Percentiles rank a stretch among this genome's conserved stretches.
These are phyloP conservation scores for Holacanthus passer DNA, from an alignment of 2,113 vertebrate species.

Conservation along the genomic window DNA sequence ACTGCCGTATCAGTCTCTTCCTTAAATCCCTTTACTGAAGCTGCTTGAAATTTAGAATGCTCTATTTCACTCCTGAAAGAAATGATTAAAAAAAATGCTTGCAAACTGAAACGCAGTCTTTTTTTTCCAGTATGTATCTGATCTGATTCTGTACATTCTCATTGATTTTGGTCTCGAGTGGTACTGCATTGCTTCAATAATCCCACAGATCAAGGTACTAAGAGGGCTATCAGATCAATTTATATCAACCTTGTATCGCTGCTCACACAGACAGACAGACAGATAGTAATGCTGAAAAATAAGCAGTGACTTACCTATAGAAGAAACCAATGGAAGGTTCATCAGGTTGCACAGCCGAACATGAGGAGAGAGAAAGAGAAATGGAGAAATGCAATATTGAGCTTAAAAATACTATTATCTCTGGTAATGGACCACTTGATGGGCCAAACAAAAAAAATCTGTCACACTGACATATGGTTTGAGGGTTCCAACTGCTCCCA, in stretches of 20 bases:
- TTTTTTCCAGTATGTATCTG: background rate
- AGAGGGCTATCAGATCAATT: background rate
- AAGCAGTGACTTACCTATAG: constrained; percentile 56
- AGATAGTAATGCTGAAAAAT: background rate
- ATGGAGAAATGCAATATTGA: background rate
- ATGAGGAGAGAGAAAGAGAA: constrained; percentile 26
- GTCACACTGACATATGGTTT: constrained; percentile 1
- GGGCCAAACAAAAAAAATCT: background rate
- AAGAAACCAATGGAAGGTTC: constrained; percentile 7
- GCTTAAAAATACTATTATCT: background rate
- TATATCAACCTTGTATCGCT: background rate
- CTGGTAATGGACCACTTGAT: background rate
- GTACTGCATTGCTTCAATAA: background rate
- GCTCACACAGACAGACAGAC: background rate
- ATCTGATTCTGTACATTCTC: background rate
- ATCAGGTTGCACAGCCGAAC: constrained; percentile 20
- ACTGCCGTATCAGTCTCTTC: background rate
- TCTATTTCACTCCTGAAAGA: background rate
- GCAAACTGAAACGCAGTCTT: background rate
- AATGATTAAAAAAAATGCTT: background rate
- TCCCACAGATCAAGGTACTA: background rate
- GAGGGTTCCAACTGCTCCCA: background rate
- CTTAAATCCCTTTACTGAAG: background rate
- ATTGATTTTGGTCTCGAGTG: constrained; percentile 8
- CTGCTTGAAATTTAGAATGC: background rate